These are phyloP conservation scores for Coenobita brevimanus DNA, from an alignment of 1,140 invertebrate genomes.

Conservation along the genomic window DNA sequence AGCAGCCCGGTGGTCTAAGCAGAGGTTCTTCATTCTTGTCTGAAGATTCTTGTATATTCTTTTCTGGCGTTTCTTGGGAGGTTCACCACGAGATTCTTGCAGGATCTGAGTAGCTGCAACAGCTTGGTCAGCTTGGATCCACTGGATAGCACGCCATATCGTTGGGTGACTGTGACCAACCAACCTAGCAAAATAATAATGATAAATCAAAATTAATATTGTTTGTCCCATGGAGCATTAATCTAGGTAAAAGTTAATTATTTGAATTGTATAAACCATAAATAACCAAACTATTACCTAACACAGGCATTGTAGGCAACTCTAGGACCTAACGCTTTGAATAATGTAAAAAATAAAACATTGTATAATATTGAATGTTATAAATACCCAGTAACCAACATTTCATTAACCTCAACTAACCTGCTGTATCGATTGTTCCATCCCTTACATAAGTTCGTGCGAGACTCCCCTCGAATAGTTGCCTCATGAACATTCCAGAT, in stretches of 20 bases:
- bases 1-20: background rate
- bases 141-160: background rate
- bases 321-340: no score
- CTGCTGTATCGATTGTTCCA: conserved; percentile 28
- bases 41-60: no score
- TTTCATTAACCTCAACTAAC: no score
- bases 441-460: conserved; percentile 1
- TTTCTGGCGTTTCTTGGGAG: conserved; percentile 8
- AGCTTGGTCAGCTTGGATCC: conserved; percentile 5
- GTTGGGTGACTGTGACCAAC: conserved; percentile 18
- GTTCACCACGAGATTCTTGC: conserved; percentile 16
- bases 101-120: background rate
- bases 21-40: conserved; percentile 16
- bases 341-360: no score
- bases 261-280: no score
- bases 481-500: background rate
- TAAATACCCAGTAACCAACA: no score
- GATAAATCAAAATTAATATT: no score
- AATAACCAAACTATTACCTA: no score
- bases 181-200: background rate
- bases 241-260: no score
- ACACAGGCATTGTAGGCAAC: no score
- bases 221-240: no score
- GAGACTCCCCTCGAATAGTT: background rate
- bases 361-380: no score